A percentile compares a stretch with the other conserved stretches of the same genome.
phyloP scores from a whole-genome alignment of 2,113 vertebrate species.

The Penelope pileata region DNA sequence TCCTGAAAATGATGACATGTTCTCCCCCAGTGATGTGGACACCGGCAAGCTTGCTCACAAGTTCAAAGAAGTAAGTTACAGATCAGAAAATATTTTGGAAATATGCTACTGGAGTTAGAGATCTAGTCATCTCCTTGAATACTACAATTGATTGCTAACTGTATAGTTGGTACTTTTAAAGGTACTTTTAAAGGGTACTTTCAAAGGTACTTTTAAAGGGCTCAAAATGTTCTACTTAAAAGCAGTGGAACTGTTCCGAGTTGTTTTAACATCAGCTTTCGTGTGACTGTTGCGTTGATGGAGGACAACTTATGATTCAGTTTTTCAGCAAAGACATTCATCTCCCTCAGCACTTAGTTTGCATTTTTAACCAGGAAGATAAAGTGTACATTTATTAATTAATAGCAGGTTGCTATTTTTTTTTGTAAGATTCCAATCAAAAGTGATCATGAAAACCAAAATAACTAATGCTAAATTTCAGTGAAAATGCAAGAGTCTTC shows the following conservation, averaged over 20 bases:
- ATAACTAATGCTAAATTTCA: not conserved
- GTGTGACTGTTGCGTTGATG: not conserved
- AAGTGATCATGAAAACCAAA: not conserved
- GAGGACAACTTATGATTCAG: not conserved
- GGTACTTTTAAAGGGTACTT: not conserved
- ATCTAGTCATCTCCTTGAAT: not conserved
- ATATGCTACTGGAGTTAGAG: not conserved
- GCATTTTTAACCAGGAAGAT: not conserved
- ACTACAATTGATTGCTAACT: not conserved
- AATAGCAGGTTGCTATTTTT: not conserved
- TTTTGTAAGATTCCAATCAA: not conserved
- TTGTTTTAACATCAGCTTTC: not conserved
- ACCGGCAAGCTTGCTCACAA: slow-evolving; percentile 95
- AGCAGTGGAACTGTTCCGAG: not conserved
- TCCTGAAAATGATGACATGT: slow-evolving; percentile 92
- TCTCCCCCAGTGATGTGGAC: slow-evolving; percentile 93
- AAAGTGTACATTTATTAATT: not conserved
- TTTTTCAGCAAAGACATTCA: not conserved
- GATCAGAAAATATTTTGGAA: not conserved
- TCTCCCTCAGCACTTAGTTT: not conserved
- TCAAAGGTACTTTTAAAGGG: not conserved
- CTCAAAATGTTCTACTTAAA: not conserved
- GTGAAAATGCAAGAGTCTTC: not conserved
- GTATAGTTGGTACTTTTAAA: not conserved
- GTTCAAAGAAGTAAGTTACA: slow-evolving; percentile 90